Conservation (phyloP, 2,797 vertebrate species). For the Sandelia bainsii region DNA sequence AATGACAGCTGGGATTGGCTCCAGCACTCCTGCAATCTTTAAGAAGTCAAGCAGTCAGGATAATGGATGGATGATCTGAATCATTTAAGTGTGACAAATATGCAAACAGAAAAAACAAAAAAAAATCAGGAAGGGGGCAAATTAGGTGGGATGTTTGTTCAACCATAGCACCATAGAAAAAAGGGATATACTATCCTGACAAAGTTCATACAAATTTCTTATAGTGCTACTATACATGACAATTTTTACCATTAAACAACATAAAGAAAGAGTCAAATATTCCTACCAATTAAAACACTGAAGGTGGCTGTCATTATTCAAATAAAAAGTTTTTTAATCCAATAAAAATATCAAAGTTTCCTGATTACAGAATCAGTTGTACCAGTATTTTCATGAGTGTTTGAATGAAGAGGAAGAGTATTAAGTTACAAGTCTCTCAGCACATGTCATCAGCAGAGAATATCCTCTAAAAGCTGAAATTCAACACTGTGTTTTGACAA, state of each 20-base stretch:
- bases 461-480: constrained; percentile 66
- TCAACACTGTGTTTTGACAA: constrained; percentile 76
- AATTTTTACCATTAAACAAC: constrained; percentile 1
- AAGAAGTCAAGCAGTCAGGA: too few relatives aligned
- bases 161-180: background rate
- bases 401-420: constrained; percentile 32
- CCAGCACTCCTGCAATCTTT: too few relatives aligned
- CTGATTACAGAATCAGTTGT: constrained; percentile 33
- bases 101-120: too few relatives aligned
- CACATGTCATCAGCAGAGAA: constrained; percentile 72
- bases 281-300: constrained; percentile 24
- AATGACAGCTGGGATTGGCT: too few relatives aligned
- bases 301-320: background rate
- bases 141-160: constrained; percentile 6
- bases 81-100: too few relatives aligned
- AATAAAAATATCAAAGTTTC: constrained; percentile 38
- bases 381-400: constrained; percentile 25
- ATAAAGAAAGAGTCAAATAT: background rate
- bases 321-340: constrained; percentile 28
- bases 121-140: background rate
- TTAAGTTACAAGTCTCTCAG: constrained; percentile 65
- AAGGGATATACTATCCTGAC: background rate
- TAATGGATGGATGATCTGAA: too few relatives aligned
- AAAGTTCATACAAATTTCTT: constrained; percentile 2
- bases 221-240: too few relatives aligned